A percentile compares a stretch with the other conserved stretches of the same genome.
phyloP scores from a whole-genome alignment of 2,888 invertebrate genomes.

The Ceriagrion tenellum region DNA sequence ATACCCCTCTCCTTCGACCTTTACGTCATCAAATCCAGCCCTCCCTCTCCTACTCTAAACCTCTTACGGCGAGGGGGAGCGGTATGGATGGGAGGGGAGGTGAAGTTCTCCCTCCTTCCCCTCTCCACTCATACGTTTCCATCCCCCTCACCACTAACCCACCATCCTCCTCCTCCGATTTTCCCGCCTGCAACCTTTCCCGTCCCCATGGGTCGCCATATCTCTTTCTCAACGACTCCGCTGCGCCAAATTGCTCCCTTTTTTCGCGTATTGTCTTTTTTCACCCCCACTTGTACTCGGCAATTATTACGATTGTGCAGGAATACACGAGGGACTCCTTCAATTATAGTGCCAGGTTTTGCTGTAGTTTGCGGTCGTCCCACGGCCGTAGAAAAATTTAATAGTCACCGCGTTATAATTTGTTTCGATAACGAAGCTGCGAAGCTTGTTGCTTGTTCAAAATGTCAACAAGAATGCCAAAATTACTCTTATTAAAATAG shows the following conservation, averaged over 20 bases:
- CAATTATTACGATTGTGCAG: not conserved
- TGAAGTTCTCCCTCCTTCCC: not conserved
- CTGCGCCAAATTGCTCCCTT: not conserved
- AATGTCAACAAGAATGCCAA: not conserved
- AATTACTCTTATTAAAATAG: not conserved
- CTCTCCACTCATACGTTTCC: not conserved
- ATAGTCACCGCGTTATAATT: not conserved
- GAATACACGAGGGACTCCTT: not conserved
- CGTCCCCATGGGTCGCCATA: not conserved
- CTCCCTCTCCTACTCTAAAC: no score
- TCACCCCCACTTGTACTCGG: not conserved
- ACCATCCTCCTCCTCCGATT: not conserved
- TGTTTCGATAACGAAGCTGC: not conserved
- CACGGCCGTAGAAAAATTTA: not conserved
- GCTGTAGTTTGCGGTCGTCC: not conserved
- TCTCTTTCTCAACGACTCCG: not conserved
- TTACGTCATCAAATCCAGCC: not conserved
- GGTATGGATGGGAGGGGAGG: no score
- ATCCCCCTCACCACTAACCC: not conserved
- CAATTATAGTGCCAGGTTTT: not conserved
- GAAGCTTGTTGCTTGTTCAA: not conserved
- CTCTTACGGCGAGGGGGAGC: no score
- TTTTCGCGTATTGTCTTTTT: not conserved
- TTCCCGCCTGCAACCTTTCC: not conserved
- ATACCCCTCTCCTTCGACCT: not conserved